Evolutionary conservation across 2,888 invertebrate species (phyloP).

Genomic region (Uropetala carovei): DNA sequence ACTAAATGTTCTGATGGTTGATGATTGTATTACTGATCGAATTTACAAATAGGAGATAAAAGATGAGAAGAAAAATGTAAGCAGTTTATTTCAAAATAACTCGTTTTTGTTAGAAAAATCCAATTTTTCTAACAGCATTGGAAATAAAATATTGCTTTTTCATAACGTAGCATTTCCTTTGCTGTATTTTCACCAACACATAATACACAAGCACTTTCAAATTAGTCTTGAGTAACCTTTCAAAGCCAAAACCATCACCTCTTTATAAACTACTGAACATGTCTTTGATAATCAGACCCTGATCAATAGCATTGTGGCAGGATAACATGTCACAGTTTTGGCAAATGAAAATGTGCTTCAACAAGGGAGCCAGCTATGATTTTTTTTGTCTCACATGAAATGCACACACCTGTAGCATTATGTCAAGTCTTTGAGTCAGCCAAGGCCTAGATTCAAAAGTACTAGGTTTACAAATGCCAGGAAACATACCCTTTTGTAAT

Average conservation of each 20-base stretch:
- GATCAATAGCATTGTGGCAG: slow-evolving; percentile 49
- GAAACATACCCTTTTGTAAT: not conserved
- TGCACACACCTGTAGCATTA: not conserved
- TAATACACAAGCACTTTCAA: slow-evolving; percentile 60
- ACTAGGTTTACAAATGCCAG: not conserved
- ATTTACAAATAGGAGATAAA: not conserved
- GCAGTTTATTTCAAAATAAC: slow-evolving; percentile 8
- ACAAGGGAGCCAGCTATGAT: slow-evolving; percentile 29
- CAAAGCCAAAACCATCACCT: slow-evolving; percentile 40
- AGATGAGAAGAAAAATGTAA: not conserved
- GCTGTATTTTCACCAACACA: slow-evolving; percentile 47
- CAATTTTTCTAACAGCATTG: slow-evolving; percentile 23
- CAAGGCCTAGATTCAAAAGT: slow-evolving; percentile 39
- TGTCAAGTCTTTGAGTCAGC: slow-evolving; percentile 13
- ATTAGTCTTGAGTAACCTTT: slow-evolving; percentile 42
- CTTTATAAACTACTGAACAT: slow-evolving; percentile 19
- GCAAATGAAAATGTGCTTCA: slow-evolving; percentile 44
- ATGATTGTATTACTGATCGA: not conserved
- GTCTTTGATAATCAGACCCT: not conserved
- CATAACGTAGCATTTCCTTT: slow-evolving; percentile 12
- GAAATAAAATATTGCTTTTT: slow-evolving; percentile 49
- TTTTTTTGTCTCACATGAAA: slow-evolving; percentile 17
- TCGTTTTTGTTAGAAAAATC: not conserved
- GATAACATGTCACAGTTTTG: slow-evolving; percentile 51
- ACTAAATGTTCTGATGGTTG: not conserved